Conservation (phyloP, 2,113 vertebrate genomes). For the Geococcyx californianus region DNA sequence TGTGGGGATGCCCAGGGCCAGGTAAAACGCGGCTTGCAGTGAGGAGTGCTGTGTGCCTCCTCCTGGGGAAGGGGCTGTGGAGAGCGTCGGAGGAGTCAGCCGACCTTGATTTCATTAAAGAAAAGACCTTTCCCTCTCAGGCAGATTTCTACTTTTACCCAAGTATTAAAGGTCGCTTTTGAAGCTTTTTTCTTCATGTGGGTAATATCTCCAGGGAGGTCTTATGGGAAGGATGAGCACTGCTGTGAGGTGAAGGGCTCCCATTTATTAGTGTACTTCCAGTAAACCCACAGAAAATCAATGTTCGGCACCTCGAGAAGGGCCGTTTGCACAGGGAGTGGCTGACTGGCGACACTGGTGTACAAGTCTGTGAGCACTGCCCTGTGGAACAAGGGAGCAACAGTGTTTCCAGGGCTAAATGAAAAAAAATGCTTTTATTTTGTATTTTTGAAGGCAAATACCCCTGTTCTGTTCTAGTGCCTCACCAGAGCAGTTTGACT, state of each 20-base stretch:
- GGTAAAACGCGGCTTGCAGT: not conserved
- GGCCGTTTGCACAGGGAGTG: not conserved
- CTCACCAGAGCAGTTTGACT: not conserved
- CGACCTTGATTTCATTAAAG: not conserved
- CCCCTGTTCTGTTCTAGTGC: not conserved
- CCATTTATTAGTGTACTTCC: not conserved
- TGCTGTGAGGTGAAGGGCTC: not conserved
- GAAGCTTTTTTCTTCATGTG: not conserved
- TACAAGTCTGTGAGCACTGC: not conserved
- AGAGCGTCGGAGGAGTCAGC: not conserved
- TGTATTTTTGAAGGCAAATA: not conserved
- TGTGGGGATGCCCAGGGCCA: rapidly evolving
- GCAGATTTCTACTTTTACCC: not conserved
- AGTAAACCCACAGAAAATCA: not conserved
- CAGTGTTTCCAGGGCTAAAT: not conserved
- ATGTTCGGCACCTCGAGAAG: not conserved
- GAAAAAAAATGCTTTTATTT: not conserved
- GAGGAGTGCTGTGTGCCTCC: not conserved
- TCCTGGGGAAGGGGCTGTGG: not conserved
- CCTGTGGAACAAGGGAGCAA: not conserved
- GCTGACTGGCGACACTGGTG: not conserved
- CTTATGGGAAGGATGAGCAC: not conserved
- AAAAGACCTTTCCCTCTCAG: not conserved
- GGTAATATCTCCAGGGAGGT: not conserved
- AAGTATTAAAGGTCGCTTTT: not conserved